phyloP scores from a whole-genome alignment of 2,888 invertebrate genomes.

The Andrena dorsata region DNA sequence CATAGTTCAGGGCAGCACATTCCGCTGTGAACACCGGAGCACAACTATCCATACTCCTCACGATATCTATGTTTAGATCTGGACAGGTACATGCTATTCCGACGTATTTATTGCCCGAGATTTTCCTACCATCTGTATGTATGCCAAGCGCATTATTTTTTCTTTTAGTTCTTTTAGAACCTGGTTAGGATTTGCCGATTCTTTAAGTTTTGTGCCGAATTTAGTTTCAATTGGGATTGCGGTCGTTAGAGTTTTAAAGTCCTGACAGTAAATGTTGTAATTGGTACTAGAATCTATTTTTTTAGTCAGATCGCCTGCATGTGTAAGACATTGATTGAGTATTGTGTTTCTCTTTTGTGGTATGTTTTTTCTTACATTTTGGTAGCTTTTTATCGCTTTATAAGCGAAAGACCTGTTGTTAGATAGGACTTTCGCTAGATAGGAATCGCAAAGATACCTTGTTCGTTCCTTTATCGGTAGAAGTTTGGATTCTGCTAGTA shows the following conservation, averaged over 20 bases:
- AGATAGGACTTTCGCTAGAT: background rate
- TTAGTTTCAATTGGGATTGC: background rate
- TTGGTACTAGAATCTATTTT: background rate
- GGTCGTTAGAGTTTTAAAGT: background rate
- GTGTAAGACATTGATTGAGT: background rate
- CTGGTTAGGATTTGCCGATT: background rate
- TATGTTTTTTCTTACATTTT: background rate
- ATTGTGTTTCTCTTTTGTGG: background rate
- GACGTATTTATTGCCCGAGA: background rate
- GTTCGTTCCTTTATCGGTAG: background rate
- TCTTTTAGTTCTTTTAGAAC: background rate
- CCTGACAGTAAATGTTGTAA: background rate
- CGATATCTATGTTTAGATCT: background rate
- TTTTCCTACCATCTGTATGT: constrained; percentile 19
- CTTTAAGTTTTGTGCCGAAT: background rate
- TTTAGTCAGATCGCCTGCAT: background rate
- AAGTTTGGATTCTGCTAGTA: constrained; percentile 4
- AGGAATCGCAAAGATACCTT: background rate
- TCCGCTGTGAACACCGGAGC: background rate
- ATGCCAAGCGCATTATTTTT: background rate
- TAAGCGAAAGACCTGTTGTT: background rate
- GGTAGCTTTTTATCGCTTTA: background rate
- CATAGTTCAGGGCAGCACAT: constrained; percentile 8
- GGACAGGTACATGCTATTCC: constrained; percentile 10
- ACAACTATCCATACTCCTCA: background rate